Percentiles rank a stretch among this genome's conserved stretches.
phyloP scores from a whole-genome alignment of 2,888 invertebrate genomes.

The Cataglyphis livida region DNA sequence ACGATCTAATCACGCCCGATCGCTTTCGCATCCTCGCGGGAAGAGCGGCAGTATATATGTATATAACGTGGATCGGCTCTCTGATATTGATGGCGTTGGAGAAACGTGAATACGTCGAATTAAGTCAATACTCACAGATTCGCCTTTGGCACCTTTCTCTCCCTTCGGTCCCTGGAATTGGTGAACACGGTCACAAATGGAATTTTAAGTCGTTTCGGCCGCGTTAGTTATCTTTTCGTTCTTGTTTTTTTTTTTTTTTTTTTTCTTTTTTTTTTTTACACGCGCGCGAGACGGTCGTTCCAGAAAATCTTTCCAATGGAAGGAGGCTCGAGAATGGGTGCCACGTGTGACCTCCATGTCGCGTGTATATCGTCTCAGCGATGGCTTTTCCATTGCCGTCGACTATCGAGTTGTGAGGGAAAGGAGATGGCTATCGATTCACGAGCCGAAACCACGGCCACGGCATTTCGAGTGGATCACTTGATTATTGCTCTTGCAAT shows the following conservation, averaged over 20 bases:
- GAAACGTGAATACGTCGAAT: constrained; percentile 61
- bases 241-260: not conserved
- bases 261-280: constrained; percentile 54
- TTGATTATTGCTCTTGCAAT: constrained; percentile 49
- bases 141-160: constrained; percentile 95
- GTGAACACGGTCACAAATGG: constrained; percentile 67
- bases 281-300: constrained; percentile 54
- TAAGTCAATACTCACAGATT: constrained; percentile 89
- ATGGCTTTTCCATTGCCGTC: constrained; percentile 6
- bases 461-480: constrained; percentile 50
- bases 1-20: constrained; percentile 8
- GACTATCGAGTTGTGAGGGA: constrained; percentile 5
- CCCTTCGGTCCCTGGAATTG: constrained; percentile 93
- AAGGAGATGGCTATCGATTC: constrained; percentile 36
- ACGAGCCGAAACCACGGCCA: constrained; percentile 21
- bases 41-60: not conserved
- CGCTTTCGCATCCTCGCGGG: constrained; percentile 40
- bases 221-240: constrained; percentile 21
- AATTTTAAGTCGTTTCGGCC: constrained; percentile 68
- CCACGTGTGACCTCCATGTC: constrained; percentile 44
- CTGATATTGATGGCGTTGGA: constrained; percentile 12
- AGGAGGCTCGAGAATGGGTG: constrained; percentile 33
- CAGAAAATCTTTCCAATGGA: constrained; percentile 43
- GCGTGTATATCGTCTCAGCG: constrained; percentile 11
- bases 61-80: constrained; percentile 16